These are phyloP conservation scores for Ariopsis seemanni DNA, from an alignment of 2,113 vertebrate genomes.

Conservation along the genomic window DNA sequence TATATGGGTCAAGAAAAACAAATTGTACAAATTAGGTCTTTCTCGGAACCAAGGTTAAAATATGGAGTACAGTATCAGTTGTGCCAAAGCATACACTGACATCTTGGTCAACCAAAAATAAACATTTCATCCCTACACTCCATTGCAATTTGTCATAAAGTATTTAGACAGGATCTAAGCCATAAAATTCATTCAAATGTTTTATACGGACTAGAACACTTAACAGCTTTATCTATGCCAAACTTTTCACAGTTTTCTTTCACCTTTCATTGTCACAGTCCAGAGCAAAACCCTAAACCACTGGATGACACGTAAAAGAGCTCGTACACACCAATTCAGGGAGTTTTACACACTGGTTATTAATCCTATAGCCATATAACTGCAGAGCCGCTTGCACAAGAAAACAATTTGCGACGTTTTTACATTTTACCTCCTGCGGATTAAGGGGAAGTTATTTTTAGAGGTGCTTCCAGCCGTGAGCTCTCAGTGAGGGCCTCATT, in stretches of 20 bases:
- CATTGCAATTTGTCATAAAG: neutral
- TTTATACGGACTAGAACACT: constrained; percentile 2
- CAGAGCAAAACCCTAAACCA: constrained; percentile 2
- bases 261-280: neutral
- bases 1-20: neutral
- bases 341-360: neutral
- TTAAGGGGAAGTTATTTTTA: constrained; percentile 58
- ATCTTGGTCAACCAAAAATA: neutral
- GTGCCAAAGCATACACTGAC: neutral
- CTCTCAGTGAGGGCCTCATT: neutral
- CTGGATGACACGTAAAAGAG: neutral
- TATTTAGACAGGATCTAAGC: constrained; percentile 18
- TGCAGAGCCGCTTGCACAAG: neutral
- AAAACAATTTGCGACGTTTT: constrained; percentile 39
- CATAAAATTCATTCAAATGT: constrained; percentile 17
- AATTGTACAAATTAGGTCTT: neutral
- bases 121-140: neutral
- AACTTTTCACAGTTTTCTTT: neutral
- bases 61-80: neutral
- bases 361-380: neutral
- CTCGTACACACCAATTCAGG: neutral
- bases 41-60: neutral
- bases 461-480: neutral
- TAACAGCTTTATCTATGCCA: constrained; percentile 19
- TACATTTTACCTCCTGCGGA: constrained; percentile 36